A percentile compares a stretch with the other conserved stretches of the same genome.
Conservation (phyloP, 2,797 vertebrate genomes). For the Periparus ater region DNA sequence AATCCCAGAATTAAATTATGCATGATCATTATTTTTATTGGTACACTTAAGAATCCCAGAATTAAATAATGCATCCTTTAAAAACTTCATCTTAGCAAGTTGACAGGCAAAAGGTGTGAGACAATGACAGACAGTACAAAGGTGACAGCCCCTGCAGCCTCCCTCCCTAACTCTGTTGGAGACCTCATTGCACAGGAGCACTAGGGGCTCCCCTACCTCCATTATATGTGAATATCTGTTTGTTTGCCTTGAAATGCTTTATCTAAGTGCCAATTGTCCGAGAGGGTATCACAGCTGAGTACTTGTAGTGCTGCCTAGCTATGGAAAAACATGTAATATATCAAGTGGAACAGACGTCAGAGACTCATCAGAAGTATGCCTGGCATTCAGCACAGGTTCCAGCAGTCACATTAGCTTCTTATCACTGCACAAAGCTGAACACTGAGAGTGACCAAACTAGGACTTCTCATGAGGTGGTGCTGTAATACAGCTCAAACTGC, state of each 20-base stretch:
- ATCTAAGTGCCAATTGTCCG: not conserved
- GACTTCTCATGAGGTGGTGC: not conserved
- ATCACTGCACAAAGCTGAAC: not conserved
- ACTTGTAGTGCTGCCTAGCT: not conserved
- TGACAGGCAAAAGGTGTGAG: not conserved
- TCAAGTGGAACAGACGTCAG: not conserved
- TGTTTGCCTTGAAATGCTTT: slow-evolving; percentile 28
- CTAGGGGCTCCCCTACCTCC: not conserved
- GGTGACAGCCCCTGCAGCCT: not conserved
- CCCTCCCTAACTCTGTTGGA: not conserved
- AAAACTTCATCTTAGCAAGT: not conserved
- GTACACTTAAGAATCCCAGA: not conserved
- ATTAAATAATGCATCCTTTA: not conserved
- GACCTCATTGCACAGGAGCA: not conserved
- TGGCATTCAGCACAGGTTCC: not conserved
- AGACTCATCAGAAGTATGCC: slow-evolving; percentile 8
- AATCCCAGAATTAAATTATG: not conserved
- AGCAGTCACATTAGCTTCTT: not conserved
- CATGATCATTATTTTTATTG: not conserved
- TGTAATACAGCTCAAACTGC: not conserved
- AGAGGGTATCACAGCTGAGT: not conserved
- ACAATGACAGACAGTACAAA: not conserved
- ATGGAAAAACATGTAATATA: not conserved
- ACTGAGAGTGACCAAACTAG: not conserved
- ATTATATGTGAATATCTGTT: not conserved